Evolutionary conservation across 2,797 vertebrate genomes (phyloP).

Genomic region (Melanotaenia nigrans): DNA sequence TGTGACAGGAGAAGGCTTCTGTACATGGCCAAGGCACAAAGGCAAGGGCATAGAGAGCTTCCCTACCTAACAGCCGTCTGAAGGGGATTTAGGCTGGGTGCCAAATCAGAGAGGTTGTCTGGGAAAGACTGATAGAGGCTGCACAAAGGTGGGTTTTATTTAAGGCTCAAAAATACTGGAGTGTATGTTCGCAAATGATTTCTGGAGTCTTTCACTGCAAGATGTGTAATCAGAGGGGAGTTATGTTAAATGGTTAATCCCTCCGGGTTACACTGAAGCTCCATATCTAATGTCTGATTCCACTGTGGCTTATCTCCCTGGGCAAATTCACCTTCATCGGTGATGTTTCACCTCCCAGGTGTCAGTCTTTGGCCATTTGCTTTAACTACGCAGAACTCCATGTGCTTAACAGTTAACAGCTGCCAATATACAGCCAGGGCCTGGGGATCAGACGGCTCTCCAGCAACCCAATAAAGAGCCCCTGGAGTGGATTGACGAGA

Average conservation of each 20-base stretch:
- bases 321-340: conserved; percentile 44
- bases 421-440: conserved; percentile 87
- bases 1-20: conserved; percentile 39
- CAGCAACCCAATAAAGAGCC: conserved; percentile 81
- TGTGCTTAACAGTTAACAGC: conserved; percentile 82
- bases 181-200: neutral
- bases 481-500: conserved; percentile 82
- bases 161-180: neutral
- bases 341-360: conserved; percentile 63
- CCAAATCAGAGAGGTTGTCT: conserved; percentile 11
- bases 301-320: conserved; percentile 6
- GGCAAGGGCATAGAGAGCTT: conserved; percentile 7
- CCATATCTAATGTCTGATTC: conserved; percentile 1
- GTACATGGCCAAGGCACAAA: conserved; percentile 25
- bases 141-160: neutral
- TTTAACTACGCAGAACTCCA: conserved; percentile 74
- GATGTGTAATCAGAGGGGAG: conserved; percentile 6
- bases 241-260: neutral
- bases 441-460: conserved; percentile 84
- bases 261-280: neutral
- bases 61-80: conserved; percentile 49
- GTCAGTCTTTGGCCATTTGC: conserved; percentile 84
- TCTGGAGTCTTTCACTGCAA: neutral
- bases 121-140: neutral
- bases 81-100: conserved; percentile 21